Base-by-base conservation (phyloP, 2,888 invertebrate species). In the Nomada goodeniana region DNA sequence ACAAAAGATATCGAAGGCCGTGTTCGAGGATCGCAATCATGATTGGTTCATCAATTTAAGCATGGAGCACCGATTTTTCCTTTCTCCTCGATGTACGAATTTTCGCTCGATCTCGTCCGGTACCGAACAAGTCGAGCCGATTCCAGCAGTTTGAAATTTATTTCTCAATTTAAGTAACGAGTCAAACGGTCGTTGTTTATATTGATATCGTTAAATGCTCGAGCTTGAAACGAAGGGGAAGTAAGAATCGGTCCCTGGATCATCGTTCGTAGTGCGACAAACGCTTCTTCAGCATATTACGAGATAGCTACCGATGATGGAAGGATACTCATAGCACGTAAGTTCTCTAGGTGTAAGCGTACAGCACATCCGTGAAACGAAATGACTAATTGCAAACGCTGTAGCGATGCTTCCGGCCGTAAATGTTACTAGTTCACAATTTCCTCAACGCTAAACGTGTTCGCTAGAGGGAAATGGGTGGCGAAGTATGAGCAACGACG, bases 1-100 rank as follows among this genome's bases (percentile, higher is more conserved):
- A 91, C 90, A 92, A 92, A 92, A 88, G 47, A 15, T 11, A 87
- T 81, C 82, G 83, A 83, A 88, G 84, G 85, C 84, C 87, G 89
- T 80, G 61, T 23, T 73, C 69, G 29, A 75, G 89, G 86, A 86
- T 81, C 86, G 83, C 85, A 90, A 91, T 90, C 90, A 91, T 88
- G 89, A 89, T 90, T 91, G 91, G 90, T 23, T 23, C 88, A 83
- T 36, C 36, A 5, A 86, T 82, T 67, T 88, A 91, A 92, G 81
- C 89, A 86, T 82, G 77, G 60, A 53, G 36, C 53, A 55, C 57
- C 55, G 65, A 60, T 67, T 74, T 53, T 71, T 67, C 71, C 59
- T 64, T 26, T 29, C 47, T 9, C 1, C 15, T n/a, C n/a, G 5
- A 23, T 18, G 53, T 2, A 29, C n/a, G 3, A 53, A n/a, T n/a